These are phyloP conservation scores for Sebastes schlegelii DNA, from an alignment of 2,113 vertebrate genomes.

Conservation along the genomic window DNA sequence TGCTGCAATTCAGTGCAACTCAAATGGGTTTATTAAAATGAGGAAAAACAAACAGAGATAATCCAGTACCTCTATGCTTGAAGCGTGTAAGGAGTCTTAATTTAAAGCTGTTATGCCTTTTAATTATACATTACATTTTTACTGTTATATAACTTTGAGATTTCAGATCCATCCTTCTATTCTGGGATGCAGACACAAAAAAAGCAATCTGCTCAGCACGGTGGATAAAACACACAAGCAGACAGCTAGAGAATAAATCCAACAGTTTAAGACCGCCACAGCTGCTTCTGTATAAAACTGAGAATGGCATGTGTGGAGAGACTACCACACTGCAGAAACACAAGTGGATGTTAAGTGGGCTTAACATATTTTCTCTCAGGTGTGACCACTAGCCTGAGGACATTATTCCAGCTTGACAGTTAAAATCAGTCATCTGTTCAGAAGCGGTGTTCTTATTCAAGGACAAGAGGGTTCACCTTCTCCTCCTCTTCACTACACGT, in stretches of 20 bases:
- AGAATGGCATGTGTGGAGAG: slow-evolving; percentile 21
- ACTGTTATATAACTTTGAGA: slow-evolving; percentile 29
- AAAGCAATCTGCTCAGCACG: slow-evolving; percentile 1
- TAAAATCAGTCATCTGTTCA: slow-evolving; percentile 7
- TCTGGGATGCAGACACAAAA: slow-evolving; percentile 26
- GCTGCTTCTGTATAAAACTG: slow-evolving; percentile 13
- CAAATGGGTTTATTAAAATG: background rate
- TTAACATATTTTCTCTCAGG: slow-evolving; percentile 44
- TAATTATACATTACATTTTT: slow-evolving; percentile 31
- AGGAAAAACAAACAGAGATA: slow-evolving; percentile 33
- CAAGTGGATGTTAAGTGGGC: slow-evolving; percentile 53
- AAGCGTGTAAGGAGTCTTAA: background rate
- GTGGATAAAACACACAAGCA: background rate
- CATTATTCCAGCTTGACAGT: slow-evolving; percentile 50
- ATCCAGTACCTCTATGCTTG: slow-evolving; percentile 10
- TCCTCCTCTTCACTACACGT: background rate
- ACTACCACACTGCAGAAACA: slow-evolving; percentile 33
- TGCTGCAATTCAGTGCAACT: slow-evolving; percentile 39
- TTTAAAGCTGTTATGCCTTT: slow-evolving; percentile 10
- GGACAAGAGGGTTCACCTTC: background rate
- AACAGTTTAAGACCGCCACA: slow-evolving; percentile 5
- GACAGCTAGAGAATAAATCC: background rate
- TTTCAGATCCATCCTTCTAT: slow-evolving; percentile 10
- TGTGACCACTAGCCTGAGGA: slow-evolving; percentile 45
- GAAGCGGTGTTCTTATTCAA: background rate